A percentile compares a stretch with the other conserved stretches of the same genome.
These are phyloP conservation scores for Notothenia coriiceps DNA, from an alignment of 2,113 vertebrate genomes.

Conservation along the genomic window DNA sequence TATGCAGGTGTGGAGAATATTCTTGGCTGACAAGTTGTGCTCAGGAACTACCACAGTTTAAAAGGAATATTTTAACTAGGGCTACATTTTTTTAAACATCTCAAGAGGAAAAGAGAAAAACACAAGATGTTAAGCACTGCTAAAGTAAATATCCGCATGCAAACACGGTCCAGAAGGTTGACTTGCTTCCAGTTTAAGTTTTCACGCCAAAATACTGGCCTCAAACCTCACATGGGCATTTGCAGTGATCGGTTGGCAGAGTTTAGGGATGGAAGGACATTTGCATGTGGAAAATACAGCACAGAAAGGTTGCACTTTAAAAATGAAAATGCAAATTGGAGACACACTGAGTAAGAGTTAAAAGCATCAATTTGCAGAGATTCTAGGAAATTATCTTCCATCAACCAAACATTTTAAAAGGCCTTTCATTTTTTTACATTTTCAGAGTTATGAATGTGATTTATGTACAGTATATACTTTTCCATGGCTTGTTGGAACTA, in stretches of 20 bases:
- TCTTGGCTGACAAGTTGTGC: background rate
- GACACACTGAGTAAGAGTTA: background rate
- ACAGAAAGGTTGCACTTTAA: constrained; percentile 17
- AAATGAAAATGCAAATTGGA: constrained; percentile 10
- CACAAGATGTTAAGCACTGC: constrained; percentile 32
- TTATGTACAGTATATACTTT: background rate
- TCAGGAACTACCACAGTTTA: background rate
- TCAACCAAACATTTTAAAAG: background rate
- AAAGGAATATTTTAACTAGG: background rate
- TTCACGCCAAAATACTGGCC: constrained; percentile 31
- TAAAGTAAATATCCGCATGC: constrained; percentile 25
- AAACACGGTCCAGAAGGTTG: constrained; percentile 20
- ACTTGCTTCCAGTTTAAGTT: constrained; percentile 38
- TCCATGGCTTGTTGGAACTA: background rate
- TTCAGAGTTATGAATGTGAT: background rate
- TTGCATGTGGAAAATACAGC: constrained; percentile 20
- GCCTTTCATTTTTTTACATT: constrained; percentile 18
- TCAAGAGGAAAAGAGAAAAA: background rate
- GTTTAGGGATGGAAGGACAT: constrained; percentile 21
- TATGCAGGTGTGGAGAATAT: background rate
- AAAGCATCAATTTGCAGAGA: constrained; percentile 10
- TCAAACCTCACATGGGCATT: constrained; percentile 16
- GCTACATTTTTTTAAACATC: background rate
- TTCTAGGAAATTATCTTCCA: constrained; percentile 5
- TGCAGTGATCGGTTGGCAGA: constrained; percentile 23